Conservation (phyloP, 2,113 vertebrate species). For the Oncorhynchus clarkii region DNA sequence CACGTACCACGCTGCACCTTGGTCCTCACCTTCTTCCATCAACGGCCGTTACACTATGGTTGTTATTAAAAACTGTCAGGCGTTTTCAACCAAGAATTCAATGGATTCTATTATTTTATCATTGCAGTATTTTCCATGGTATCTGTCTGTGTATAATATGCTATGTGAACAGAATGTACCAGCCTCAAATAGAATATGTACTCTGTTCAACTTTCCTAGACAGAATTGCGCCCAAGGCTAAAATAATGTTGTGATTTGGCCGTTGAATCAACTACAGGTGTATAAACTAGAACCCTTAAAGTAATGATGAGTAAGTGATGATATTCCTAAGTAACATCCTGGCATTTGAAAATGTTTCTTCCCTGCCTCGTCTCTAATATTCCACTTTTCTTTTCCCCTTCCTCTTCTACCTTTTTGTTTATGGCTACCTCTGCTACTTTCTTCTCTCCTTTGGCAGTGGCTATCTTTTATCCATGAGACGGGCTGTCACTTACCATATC, state of each 20-base stretch:
- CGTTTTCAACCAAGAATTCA: not conserved
- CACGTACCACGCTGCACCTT: too few relatives aligned
- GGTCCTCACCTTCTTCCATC: too few relatives aligned
- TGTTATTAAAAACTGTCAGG: constrained; percentile 10
- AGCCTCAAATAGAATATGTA: not conserved
- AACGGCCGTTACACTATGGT: not conserved
- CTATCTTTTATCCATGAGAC: constrained; percentile 60
- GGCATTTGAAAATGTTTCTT: constrained; percentile 14
- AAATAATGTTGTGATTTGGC: not conserved
- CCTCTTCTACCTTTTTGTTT: not conserved
- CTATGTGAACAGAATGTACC: too few relatives aligned
- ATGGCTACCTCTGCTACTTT: constrained; percentile 6
- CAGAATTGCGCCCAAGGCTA: not conserved
- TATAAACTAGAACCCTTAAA: not conserved
- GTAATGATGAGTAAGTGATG: not conserved
- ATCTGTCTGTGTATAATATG: not conserved
- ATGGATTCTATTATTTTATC: not conserved
- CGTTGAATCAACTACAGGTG: not conserved
- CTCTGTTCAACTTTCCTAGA: not conserved
- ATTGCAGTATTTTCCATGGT: not conserved
- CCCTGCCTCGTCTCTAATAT: constrained; percentile 3
- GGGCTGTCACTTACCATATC: constrained; percentile 62
- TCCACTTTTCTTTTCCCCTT: constrained; percentile 40
- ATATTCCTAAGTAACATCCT: not conserved
- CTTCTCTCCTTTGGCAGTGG: constrained; percentile 27